phyloP scores from a whole-genome alignment of 2,888 invertebrate genomes.

The Belgica antarctica region DNA sequence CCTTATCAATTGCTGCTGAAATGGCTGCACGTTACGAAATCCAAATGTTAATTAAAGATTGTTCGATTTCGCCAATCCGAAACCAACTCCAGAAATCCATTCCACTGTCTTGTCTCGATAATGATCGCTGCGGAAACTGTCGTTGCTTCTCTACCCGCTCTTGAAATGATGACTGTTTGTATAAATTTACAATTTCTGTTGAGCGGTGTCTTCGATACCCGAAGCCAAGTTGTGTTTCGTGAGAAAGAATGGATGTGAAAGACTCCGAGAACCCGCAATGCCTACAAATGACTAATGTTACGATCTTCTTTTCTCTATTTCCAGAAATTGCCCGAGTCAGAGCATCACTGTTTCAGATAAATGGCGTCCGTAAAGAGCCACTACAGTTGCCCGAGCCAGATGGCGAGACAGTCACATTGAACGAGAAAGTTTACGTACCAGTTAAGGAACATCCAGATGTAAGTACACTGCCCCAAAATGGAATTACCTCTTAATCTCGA shows the following conservation, averaged over 20 bases:
- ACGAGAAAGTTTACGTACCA: constrained; percentile 99
- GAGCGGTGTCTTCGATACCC: not conserved
- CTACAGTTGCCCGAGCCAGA: constrained; percentile 86
- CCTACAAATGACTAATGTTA: not conserved
- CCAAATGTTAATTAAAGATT: not conserved
- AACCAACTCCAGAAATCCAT: constrained; percentile 1
- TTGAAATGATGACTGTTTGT: not conserved
- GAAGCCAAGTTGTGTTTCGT: not conserved
- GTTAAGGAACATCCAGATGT: constrained; percentile 99
- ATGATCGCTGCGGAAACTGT: constrained; percentile 14
- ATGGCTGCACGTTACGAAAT: not conserved
- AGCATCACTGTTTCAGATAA: constrained; percentile 97
- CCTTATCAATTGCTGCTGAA: constrained; percentile 5
- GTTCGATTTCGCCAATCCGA: not conserved
- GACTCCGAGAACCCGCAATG: not conserved
- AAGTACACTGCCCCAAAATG: too few species aligned
- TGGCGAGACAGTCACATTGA: constrained; percentile 85
- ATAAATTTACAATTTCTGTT: not conserved
- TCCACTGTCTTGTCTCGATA: constrained; percentile 17
- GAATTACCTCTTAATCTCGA: too few species aligned
- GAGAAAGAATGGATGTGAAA: not conserved
- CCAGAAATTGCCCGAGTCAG: constrained; percentile 98
- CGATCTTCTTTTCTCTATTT: constrained; percentile 57
- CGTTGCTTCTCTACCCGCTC: too few species aligned
- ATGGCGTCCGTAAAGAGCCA: constrained; percentile 93